Evolutionary conservation across 2,797 vertebrate species (phyloP), one percentile per base, ranked within the genome.

Genomic region (Onychomys arenicola): DNA sequence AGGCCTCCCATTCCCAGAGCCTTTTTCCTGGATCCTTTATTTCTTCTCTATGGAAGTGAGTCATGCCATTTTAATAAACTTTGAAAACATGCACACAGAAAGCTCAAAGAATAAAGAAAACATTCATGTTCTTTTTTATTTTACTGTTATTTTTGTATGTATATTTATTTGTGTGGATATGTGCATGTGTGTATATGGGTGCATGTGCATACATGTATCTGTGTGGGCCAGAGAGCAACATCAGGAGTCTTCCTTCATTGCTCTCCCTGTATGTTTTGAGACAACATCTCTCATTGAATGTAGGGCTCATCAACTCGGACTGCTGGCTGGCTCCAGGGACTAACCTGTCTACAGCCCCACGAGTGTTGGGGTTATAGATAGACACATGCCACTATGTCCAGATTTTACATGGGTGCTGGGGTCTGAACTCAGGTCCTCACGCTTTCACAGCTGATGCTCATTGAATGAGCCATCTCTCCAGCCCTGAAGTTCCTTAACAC

Each of bases 51-150:
- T 11, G 81, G 82, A 73, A 88, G 19, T 43, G 46, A 55, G 67
- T 4, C 43, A 43, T 19, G 32, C 6, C 87, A 76, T 88, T 94
- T 90, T 71, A 96, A 73, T 91, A 55, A 77, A 86, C 67, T 78
- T 80, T 76, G 23, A 71, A 96, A 95, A 75, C 78, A 76, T 17
- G 40, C 6, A 59, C 13, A 84, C 27, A 32, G 81, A 83, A 90
- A 90, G 10, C 19, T 6, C 34, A 46, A 55, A 87, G 49, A 88
- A 84, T 75, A 87, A 95, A 80, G 84, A 57, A 16, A 91, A 95
- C 16, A 52, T 2, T 5, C 3, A 13, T 57, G 55, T 86, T 69
- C 59, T 96, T 95, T 94, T 71, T 17, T 16, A 27, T 55, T 71
- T 55, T 40, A 37, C 23, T 37, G 16, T 55, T 57, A 29, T 69